Conservation (phyloP, 1,140 invertebrate genomes). For the Tetranychus urticae region DNA sequence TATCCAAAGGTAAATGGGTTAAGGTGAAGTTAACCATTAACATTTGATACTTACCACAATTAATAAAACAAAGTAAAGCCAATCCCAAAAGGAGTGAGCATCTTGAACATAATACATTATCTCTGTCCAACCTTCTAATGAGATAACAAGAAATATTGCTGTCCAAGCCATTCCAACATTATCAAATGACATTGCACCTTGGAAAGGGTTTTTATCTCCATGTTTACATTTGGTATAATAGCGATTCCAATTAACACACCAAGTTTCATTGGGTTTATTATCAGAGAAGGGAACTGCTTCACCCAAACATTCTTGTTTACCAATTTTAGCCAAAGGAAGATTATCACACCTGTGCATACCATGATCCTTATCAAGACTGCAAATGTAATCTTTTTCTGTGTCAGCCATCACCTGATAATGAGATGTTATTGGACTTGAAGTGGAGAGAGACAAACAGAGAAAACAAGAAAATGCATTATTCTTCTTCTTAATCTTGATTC, state of each 20-base stretch:
- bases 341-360: constrained; percentile 80
- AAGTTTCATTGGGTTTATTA: constrained; percentile 18
- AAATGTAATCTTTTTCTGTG: constrained; percentile 89
- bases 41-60: constrained; percentile 61
- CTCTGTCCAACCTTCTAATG: constrained; percentile 72
- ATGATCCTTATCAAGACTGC: constrained; percentile 68
- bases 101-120: constrained; percentile 99
- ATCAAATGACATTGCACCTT: constrained; percentile 97
- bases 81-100: constrained; percentile 99
- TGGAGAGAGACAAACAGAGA: background rate
- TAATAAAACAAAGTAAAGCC: constrained; percentile 96
- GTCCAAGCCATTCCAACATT: constrained; percentile 99
- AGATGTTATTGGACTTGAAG: constrained; percentile 17
- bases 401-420: constrained; percentile 26
- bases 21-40: background rate
- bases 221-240: constrained; percentile 88
- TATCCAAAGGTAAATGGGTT: too few relatives aligned
- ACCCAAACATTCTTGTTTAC: constrained; percentile 38
- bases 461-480: background rate
- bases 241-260: constrained; percentile 94
- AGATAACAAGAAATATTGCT: constrained; percentile 79
- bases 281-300: background rate
- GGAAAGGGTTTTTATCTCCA: constrained; percentile 85
- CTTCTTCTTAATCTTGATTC: background rate
- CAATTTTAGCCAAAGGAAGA: constrained; percentile 51